Percentiles rank a stretch among this genome's conserved stretches.
These are phyloP conservation scores for Lasioglossum villosulum DNA, from an alignment of 2,888 invertebrate species.

Conservation along the genomic window DNA sequence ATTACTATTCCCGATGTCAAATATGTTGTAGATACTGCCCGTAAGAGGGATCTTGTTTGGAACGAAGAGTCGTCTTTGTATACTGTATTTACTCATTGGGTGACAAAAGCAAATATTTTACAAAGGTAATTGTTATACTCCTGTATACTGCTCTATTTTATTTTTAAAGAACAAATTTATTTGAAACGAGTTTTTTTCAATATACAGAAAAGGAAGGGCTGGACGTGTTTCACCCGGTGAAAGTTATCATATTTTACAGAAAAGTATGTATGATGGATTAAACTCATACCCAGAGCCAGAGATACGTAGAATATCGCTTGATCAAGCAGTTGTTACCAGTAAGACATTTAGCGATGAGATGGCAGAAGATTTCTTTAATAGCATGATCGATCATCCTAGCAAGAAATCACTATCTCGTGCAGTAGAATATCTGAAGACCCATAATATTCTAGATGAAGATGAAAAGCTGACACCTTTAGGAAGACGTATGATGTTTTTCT, in stretches of 20 bases:
- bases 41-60: slow-evolving; percentile 87
- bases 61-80: slow-evolving; percentile 85
- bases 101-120: slow-evolving; percentile 87
- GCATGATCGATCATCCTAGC: slow-evolving; percentile 88
- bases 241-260: slow-evolving; percentile 85
- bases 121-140: slow-evolving; percentile 83
- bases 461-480: slow-evolving; percentile 89
- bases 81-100: slow-evolving; percentile 87
- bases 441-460: slow-evolving; percentile 86
- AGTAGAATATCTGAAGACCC: slow-evolving; percentile 85
- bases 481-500: slow-evolving; percentile 85
- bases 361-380: slow-evolving; percentile 86
- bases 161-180: background rate
- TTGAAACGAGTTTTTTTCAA: slow-evolving; percentile 1
- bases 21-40: slow-evolving; percentile 89
- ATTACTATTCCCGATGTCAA: slow-evolving; percentile 90
- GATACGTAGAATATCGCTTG: slow-evolving; percentile 87
- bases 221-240: slow-evolving; percentile 89
- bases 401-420: slow-evolving; percentile 84
- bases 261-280: slow-evolving; percentile 85
- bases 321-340: slow-evolving; percentile 87
- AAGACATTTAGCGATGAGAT: slow-evolving; percentile 87
- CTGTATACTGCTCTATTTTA: background rate
- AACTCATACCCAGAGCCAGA: slow-evolving; percentile 87
- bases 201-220: slow-evolving; percentile 87